A percentile compares a stretch with the other conserved stretches of the same genome.
These are phyloP conservation scores for Timema podura DNA, from an alignment of 2,888 invertebrate genomes.

Conservation along the genomic window DNA sequence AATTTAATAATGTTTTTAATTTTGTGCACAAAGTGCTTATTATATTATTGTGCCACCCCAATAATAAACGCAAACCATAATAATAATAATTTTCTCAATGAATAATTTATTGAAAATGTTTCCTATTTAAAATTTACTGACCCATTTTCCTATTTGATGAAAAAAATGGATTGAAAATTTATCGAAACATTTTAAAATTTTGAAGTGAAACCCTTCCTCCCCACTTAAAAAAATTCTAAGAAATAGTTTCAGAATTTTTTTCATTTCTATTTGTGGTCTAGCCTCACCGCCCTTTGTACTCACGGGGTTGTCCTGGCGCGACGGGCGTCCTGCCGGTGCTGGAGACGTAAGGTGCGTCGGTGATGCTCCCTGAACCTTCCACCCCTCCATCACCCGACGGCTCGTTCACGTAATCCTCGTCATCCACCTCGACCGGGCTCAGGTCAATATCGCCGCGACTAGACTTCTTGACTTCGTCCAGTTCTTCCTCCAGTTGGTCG, in stretches of 20 bases:
- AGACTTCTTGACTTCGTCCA: neutral
- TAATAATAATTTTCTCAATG: no score
- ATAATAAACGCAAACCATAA: no score
- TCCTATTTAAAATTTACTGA: no score
- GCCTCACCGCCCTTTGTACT: neutral
- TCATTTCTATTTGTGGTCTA: neutral
- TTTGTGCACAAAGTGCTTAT: no score
- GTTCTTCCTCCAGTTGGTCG: constrained; percentile 14
- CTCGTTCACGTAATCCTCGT: constrained; percentile 27
- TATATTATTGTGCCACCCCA: no score
- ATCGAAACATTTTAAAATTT: neutral
- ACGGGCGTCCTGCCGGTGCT: neutral
- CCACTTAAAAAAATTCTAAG: neutral
- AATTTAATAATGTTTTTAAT: no score
- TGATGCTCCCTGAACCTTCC: constrained; percentile 12
- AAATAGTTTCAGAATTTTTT: neutral
- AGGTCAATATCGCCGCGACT: constrained; percentile 7
- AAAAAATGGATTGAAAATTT: no score
- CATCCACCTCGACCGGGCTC: constrained; percentile 17
- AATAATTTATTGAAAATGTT: no score
- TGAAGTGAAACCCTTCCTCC: neutral
- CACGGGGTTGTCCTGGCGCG: constrained; percentile 15
- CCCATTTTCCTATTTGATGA: no score
- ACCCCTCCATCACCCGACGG: constrained; percentile 3
- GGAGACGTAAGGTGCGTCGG: neutral